phyloP scores from a whole-genome alignment of 2,888 invertebrate species.

The Cyclophora punctaria region DNA sequence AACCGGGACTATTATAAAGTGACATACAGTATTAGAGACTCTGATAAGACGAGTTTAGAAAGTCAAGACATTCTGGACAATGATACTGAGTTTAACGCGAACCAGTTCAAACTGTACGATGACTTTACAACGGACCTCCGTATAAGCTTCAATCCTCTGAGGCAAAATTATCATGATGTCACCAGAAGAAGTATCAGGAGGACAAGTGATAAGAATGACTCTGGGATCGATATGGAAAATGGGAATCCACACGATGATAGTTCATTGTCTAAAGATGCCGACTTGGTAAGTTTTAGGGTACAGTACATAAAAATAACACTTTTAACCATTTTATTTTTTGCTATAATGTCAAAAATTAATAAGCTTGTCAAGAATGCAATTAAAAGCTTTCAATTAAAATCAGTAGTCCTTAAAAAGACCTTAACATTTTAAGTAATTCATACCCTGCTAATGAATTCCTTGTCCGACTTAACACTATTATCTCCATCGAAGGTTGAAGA shows the following conservation, averaged over 20 bases:
- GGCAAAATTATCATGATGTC: slow-evolving; percentile 47
- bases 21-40: slow-evolving; percentile 44
- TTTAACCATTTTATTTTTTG: too few relatives aligned
- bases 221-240: slow-evolving; percentile 68
- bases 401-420: background rate
- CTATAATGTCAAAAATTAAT: background rate
- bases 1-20: slow-evolving; percentile 62
- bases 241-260: slow-evolving; percentile 57
- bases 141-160: slow-evolving; percentile 53
- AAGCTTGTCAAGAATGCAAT: background rate
- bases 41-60: slow-evolving; percentile 32
- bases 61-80: slow-evolving; percentile 57
- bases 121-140: slow-evolving; percentile 65
- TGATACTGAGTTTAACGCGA: slow-evolving; percentile 67
- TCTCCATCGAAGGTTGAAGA: background rate
- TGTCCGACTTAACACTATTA: background rate
- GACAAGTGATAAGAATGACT: slow-evolving; percentile 57
- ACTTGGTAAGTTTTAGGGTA: slow-evolving; percentile 55
- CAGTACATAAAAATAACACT: too few relatives aligned
- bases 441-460: background rate
- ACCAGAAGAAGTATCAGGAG: slow-evolving; percentile 33
- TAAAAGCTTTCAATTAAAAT: background rate
- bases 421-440: background rate
- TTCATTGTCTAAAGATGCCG: slow-evolving; percentile 50
- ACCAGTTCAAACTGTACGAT: slow-evolving; percentile 67